phyloP scores from a whole-genome alignment of 2,888 invertebrate species.

The Apamea anceps region DNA sequence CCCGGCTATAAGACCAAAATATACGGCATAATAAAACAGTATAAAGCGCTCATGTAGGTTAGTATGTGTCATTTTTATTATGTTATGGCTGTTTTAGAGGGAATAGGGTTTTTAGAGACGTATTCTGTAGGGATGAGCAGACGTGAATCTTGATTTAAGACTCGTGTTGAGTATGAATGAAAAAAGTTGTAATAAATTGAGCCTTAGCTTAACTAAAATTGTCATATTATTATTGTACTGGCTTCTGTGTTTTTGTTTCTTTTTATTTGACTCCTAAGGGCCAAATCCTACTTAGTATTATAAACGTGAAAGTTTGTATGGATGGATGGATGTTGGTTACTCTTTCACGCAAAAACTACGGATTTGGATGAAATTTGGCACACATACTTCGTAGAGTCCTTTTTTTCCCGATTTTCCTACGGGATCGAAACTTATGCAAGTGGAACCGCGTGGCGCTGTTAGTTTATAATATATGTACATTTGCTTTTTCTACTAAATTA shows the following conservation, averaged over 20 bases:
- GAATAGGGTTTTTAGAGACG: constrained; percentile 1
- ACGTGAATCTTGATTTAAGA: neutral
- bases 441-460: too few relatives aligned
- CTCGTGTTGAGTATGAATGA: neutral
- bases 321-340: too few relatives aligned
- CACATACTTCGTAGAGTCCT: too few relatives aligned
- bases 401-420: too few relatives aligned
- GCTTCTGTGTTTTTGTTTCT: neutral
- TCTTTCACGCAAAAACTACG: too few relatives aligned
- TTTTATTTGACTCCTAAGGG: neutral
- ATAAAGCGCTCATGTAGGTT: constrained; percentile 50
- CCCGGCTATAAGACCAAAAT: constrained; percentile 57
- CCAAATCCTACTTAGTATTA: too few relatives aligned
- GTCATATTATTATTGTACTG: neutral
- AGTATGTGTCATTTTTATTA: constrained; percentile 41
- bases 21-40: constrained; percentile 54
- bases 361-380: too few relatives aligned
- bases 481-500: neutral
- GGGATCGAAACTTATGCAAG: too few relatives aligned
- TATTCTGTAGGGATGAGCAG: neutral
- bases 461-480: neutral
- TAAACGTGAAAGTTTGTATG: too few relatives aligned
- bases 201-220: neutral
- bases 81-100: constrained; percentile 3
- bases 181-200: neutral